Base-by-base conservation (phyloP, 2,888 invertebrate genomes). In the Beris chalybata region DNA sequence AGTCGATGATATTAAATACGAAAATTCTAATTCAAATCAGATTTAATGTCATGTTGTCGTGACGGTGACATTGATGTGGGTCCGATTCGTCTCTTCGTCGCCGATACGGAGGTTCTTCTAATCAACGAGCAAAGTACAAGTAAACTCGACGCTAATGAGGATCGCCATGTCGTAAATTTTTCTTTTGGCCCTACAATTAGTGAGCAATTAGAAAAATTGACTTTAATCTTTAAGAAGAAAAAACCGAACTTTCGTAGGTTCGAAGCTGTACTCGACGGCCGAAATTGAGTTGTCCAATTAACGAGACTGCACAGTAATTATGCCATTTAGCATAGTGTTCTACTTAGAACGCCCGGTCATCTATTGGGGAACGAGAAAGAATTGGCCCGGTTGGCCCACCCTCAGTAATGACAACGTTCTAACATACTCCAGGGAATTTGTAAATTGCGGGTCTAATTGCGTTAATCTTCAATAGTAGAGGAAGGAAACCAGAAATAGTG, bases 11-110 rank as follows among this genome's bases (percentile, higher is more conserved):
- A 7, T 38, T 38, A 38, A 38, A 50, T 13, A 61, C 50, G 59
- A 61, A 61, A 52, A 61, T 52, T 61, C 38, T 22, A 61, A 61
- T 38, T 61, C 50, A 61, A 61, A 61, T 38, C 52, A 32, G 50
- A 61, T 61, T 61, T 61, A 61, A 61, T 61, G 61, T 50, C 43
- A 61, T 61, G 61, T 61, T 61, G 61, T 61, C 61, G 38, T 61
- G 32, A 38, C 52, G 13, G 50, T 61, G 61, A 61, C 61, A 61
- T 61, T 61, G 61, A 61, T 61, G 50, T 38, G 61, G 61, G 61
- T 61, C 52, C 61, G 22, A 61, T 50, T 61, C 38, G 50, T 61
- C 15, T 52, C 12, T 32, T 38, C 15, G 32, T 38, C 31, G 38
- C 48, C 56, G 15, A 31, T n/a, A 32, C 7, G 7, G 38, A 38